Base-by-base conservation (phyloP, 2,888 invertebrate genomes). In the Uloborus plumipes region DNA sequence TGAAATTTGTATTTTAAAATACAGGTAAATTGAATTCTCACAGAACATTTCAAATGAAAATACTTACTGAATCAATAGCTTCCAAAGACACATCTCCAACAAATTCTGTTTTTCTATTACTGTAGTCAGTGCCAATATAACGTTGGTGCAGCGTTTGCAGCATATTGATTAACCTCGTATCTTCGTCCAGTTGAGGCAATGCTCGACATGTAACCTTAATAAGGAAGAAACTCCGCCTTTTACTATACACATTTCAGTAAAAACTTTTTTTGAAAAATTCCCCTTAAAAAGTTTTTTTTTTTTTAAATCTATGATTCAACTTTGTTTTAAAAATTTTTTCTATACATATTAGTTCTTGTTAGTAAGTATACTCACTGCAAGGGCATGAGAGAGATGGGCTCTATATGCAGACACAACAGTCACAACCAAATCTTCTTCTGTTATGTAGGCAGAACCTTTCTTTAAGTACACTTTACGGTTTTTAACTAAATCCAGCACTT, bases 401-500 rank as follows among this genome's bases (percentile, higher is more conserved):
- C 95, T 92, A 88, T 94, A 97, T 85, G 93, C 92, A 4, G 94
- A 92, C 49, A 93, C 91, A 61, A 99, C 91, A 67, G 98, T 93
- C 11, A 94, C 94, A 65, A 94, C 92, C 86, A 99, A 92, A 87
- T 98, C 98, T 85, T 91, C 92, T 83, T 93, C 92, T 0, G 95
- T 94, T 65, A 99, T 93, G 89, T 94, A 99, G 0, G 97, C 98
- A 89, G 91, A 94, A 4, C 99, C 99, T 75, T 90, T 90, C 86
- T 92, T 91, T 0, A 99, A 87, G 87, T 92, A 97, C 6, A 96
- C 95, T 88, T 92, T 93, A 84, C 98, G 92, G 16, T 89, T 89
- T 87, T 92, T 92, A 1, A 99, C 93, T 85, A 99, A 91, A 88
- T 98, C 96, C 26, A 94, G 89, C 0, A 97, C 98, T 89, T 96